Evolutionary conservation across 1,140 invertebrate genomes (phyloP), one percentile per base, ranked within the genome.

Genomic region (Yoshiicerus persimilis): DNA sequence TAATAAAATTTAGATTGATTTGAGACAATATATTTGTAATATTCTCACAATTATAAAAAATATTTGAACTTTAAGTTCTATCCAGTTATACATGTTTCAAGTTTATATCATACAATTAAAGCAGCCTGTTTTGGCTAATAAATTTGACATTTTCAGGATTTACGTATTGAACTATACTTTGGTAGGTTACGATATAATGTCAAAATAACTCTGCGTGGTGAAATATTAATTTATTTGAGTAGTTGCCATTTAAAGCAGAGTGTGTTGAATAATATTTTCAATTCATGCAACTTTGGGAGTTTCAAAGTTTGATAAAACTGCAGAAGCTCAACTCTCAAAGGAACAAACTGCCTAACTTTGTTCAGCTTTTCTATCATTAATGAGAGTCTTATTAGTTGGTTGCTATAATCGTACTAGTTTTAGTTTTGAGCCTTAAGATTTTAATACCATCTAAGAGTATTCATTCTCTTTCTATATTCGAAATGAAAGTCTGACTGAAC

Each of bases 401-500:
- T 23, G 13, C 11, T 80, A 34, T 80, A 70, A 70, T 70, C 27
- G 66, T 70, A 30, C 16, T 80, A 80, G 75, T 80, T 36, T 80
- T 80, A 80, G 75, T 80, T 56, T 38, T 6, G 75, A 80, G 32
- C 16, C 20, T 36, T 80, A 80, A 80, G 75, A 80, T 80, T 80
- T 80, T 80, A 80, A 80, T 80, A 80, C 75, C 75, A 80, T 80
- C 75, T 80, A 80, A 80, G 75, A 80, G 75, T 36, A 80, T 80
- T 80, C 32, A 80, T 80, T 80, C 75, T 80, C 75, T 38, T 36
- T 32, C 34, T 36, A 16, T 30, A 34, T 23, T 13, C 16, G 38
- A 34, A 36, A 38, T 80, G 75, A 36, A 80, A 70, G 64, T 70
- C 75, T 70, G 66, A 70, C 9, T 64, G 62, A 64, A 23, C 66